Base-by-base conservation (phyloP, 2,888 invertebrate genomes). In the Dermolepida albohirtum region DNA sequence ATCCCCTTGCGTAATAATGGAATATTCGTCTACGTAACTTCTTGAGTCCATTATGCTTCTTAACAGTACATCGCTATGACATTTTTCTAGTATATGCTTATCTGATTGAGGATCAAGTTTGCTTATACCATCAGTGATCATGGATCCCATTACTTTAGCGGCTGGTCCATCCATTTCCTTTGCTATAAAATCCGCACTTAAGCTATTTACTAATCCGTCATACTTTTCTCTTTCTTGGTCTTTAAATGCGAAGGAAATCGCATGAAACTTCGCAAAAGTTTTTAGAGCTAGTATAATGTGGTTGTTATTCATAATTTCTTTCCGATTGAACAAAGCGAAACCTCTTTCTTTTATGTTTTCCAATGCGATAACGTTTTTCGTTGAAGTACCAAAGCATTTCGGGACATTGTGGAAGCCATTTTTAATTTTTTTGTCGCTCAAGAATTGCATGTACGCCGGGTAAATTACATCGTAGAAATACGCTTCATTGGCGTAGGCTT, bases 1-100 rank as follows among this genome's bases (percentile, higher is more conserved):
- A 71, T 74, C 74, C 11, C 73, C 73, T 49, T 74, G 73, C 6
- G 62, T 27, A 4, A 73, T 64, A 5, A 69, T 70, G n/a, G 64
- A 64, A 64, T 69, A 67, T 16, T 73, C 64, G 40, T 71, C 72
- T 12, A 27, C 50, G n/a, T 55, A 12, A 16, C 47, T 49, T 6
- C 6, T 6, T 5, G 41, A n/a, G 22, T 17, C 55, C 1, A 17
- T 14, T 16, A 50, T 17, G 7, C 8, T 5, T 7, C n/a, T 22
- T 11, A 27, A 7, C n/a, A 50, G 1, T 16, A n/a, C 50, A 50
- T 22, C 22, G 11, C 27, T 11, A n/a, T 50, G 4, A 8, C 50
- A 50, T 22, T 50, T 50, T 7, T 50, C 50, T n/a, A 50, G 10
- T 16, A 50, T 50, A 22, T 11, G 11, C 11, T 27, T 27, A 22